phyloP scores from a whole-genome alignment of 2,888 invertebrate genomes.

The Resseliella maxima region DNA sequence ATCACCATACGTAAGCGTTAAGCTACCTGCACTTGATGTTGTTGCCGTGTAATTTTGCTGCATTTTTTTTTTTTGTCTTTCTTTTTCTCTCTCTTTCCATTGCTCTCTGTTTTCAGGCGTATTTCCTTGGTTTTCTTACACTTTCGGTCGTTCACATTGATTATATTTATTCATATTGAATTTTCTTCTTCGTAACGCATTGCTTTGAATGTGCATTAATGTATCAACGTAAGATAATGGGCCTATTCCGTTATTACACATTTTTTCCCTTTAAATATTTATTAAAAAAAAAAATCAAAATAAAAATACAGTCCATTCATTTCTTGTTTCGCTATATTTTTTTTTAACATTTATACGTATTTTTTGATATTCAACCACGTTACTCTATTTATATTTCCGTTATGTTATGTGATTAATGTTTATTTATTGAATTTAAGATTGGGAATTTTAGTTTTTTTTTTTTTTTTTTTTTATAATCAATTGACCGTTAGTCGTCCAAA shows the following conservation, averaged over 20 bases:
- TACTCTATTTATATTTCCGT: slow-evolving; percentile 37
- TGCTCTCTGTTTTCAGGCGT: no score
- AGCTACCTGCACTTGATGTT: slow-evolving; percentile 6
- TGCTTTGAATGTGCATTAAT: not conserved
- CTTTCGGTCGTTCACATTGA: slow-evolving; percentile 46
- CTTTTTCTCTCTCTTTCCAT: no score
- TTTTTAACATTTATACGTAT: not conserved
- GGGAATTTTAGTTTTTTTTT: not conserved
- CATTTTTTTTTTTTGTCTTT: not conserved
- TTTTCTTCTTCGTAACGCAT: slow-evolving; percentile 4
- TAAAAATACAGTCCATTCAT: not conserved
- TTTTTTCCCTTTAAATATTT: not conserved
- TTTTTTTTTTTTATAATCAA: not conserved
- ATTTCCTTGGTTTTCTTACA: slow-evolving; percentile 45
- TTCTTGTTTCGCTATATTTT: not conserved
- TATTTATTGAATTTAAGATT: not conserved
- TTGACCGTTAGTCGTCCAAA: slow-evolving; percentile 5
- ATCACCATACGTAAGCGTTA: not conserved
- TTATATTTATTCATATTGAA: not conserved
- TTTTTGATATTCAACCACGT: not conserved
- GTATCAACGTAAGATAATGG: slow-evolving; percentile 36
- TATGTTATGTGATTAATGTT: not conserved
- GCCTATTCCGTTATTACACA: slow-evolving; percentile 34
- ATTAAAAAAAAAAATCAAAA: not conserved
- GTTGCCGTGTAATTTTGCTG: not conserved